phyloP scores from a whole-genome alignment of 2,888 invertebrate species.

The Eupsilia transversa region DNA sequence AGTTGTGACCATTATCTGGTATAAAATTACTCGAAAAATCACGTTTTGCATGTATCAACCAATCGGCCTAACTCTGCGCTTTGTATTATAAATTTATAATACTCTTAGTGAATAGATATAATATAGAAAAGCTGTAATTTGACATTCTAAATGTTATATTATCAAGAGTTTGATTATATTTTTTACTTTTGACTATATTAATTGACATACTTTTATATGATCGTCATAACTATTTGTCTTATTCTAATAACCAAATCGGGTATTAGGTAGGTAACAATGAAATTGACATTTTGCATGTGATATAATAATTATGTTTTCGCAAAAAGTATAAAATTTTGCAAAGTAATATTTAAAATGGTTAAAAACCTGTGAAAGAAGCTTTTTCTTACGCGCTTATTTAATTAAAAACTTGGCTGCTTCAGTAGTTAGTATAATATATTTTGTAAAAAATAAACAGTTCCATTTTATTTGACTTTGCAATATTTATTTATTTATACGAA shows the following conservation, averaged over 20 bases:
- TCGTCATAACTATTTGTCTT: slow-evolving; percentile 63
- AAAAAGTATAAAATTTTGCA: slow-evolving; percentile 41
- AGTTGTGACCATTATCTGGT: slow-evolving; percentile 58
- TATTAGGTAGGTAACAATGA: slow-evolving; percentile 57
- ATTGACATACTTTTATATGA: slow-evolving; percentile 20
- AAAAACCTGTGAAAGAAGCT: slow-evolving; percentile 8
- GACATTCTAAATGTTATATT: slow-evolving; percentile 18
- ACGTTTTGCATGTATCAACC: slow-evolving; percentile 23
- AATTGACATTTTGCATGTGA: slow-evolving; percentile 62
- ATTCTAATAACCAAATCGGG: slow-evolving; percentile 54
- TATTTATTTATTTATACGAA: slow-evolving; percentile 33
- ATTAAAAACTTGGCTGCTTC: slow-evolving; percentile 14
- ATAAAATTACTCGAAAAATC: slow-evolving; percentile 12
- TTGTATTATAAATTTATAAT: slow-evolving; percentile 46
- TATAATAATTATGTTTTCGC: slow-evolving; percentile 46
- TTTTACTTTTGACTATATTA: slow-evolving; percentile 28
- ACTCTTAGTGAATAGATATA: slow-evolving; percentile 19
- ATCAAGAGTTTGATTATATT: slow-evolving; percentile 1
- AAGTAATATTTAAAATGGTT: slow-evolving; percentile 36
- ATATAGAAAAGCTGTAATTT: slow-evolving; percentile 3
- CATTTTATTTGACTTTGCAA: slow-evolving; percentile 30
- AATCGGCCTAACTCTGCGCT: slow-evolving; percentile 35
- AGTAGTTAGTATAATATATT: slow-evolving; percentile 6
- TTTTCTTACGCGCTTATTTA: slow-evolving; percentile 4
- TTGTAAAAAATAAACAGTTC: not conserved